A percentile compares a stretch with the other conserved stretches of the same genome.
Evolutionary conservation across 2,797 vertebrate species (phyloP).

Genomic region (Trichosurus vulpecula): DNA sequence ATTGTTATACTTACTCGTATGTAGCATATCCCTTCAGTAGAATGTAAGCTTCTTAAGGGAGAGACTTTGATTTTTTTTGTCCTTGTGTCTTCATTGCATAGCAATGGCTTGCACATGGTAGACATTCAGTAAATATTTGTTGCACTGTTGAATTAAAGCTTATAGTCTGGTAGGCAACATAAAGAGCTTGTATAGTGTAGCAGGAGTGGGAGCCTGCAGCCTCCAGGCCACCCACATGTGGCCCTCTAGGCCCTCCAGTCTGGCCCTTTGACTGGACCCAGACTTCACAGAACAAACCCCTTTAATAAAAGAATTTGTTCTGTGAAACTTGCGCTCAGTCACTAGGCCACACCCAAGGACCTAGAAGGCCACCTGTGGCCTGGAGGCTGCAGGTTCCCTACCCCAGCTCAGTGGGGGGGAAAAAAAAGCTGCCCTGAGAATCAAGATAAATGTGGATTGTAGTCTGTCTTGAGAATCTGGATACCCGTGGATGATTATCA

Average conservation of each 20-base stretch:
- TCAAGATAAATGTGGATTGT: neutral
- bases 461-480: neutral
- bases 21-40: neutral
- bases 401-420: too few relatives aligned
- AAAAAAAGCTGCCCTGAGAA: neutral
- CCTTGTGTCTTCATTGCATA: neutral
- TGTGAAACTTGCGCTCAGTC: too few relatives aligned
- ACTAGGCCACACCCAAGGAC: too few relatives aligned
- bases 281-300: too few relatives aligned
- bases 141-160: neutral
- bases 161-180: neutral
- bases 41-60: neutral
- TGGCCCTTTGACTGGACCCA: too few relatives aligned
- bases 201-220: too few relatives aligned
- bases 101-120: neutral
- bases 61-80: neutral
- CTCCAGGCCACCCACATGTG: too few relatives aligned
- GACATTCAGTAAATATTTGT: neutral
- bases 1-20: neutral
- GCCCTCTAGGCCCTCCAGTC: too few relatives aligned
- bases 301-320: too few relatives aligned
- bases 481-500: neutral
- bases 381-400: too few relatives aligned
- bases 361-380: too few relatives aligned
- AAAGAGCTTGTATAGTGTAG: neutral